Percentiles rank a stretch among this genome's conserved stretches.
phyloP scores from a whole-genome alignment of 2,888 invertebrate species.

The Branchipolynoe longqiensis region DNA sequence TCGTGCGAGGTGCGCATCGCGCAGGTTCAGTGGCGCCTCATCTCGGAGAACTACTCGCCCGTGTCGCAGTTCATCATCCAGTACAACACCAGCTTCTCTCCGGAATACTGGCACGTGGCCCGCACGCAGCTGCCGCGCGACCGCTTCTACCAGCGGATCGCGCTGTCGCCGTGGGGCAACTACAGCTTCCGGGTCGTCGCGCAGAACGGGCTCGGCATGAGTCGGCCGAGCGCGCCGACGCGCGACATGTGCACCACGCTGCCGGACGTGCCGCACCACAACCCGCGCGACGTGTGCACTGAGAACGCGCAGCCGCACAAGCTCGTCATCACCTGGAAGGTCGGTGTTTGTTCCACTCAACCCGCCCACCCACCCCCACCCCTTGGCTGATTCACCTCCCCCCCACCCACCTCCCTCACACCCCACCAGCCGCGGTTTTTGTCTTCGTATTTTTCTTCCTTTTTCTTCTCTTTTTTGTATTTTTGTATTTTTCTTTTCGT shows the following conservation, averaged over 20 bases:
- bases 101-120: constrained; percentile 66
- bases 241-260: constrained; percentile 61
- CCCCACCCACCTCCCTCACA: too few species aligned
- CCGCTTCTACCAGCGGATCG: constrained; percentile 66
- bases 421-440: not conserved
- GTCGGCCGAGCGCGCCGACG: constrained; percentile 64
- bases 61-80: constrained; percentile 69
- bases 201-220: constrained; percentile 64
- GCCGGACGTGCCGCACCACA: constrained; percentile 68
- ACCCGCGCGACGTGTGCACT: constrained; percentile 67
- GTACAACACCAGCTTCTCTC: constrained; percentile 69
- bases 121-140: constrained; percentile 64
- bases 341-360: too few species aligned
- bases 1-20: constrained; percentile 66
- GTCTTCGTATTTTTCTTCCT: not conserved
- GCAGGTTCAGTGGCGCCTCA: constrained; percentile 67
- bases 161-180: constrained; percentile 70
- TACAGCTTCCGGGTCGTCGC: constrained; percentile 68
- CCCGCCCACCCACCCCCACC: too few species aligned
- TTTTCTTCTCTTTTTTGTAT: too few species aligned
- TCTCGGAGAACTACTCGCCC: constrained; percentile 67
- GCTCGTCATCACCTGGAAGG: constrained; percentile 66
- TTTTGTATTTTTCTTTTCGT: too few species aligned
- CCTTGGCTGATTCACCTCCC: not conserved
- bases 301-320: constrained; percentile 65